phyloP scores from a whole-genome alignment of 2,888 invertebrate genomes.

The Dynastes grantii region DNA sequence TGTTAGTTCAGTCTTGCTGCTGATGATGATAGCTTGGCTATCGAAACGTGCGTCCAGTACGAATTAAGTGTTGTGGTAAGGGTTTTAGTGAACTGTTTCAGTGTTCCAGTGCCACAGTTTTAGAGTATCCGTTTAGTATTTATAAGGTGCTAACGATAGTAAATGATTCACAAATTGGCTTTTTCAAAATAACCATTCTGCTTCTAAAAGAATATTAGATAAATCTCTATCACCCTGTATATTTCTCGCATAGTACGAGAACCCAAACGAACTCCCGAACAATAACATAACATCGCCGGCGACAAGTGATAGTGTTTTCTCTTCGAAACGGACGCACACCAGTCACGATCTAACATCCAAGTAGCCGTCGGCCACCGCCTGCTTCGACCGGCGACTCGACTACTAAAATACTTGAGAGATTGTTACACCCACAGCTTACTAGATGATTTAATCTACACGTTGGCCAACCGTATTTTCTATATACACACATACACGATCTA shows the following conservation, averaged over 20 bases:
- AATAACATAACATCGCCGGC: slow-evolving; percentile 11
- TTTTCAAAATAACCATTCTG: too few species aligned
- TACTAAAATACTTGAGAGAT: slow-evolving; percentile 50
- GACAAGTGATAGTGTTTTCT: slow-evolving; percentile 56
- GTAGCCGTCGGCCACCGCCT: slow-evolving; percentile 58
- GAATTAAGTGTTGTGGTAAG: too few species aligned
- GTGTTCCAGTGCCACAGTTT: too few species aligned
- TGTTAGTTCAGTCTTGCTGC: too few species aligned
- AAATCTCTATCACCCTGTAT: too few species aligned
- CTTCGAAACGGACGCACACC: slow-evolving; percentile 48
- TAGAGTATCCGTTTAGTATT: too few species aligned
- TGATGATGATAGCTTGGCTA: too few species aligned
- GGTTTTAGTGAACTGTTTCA: too few species aligned
- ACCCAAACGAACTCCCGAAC: neutral
- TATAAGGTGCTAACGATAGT: too few species aligned
- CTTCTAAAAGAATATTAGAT: too few species aligned
- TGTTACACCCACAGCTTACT: slow-evolving; percentile 58
- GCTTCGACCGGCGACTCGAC: slow-evolving; percentile 48
- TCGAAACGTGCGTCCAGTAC: too few species aligned
- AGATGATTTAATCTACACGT: slow-evolving; percentile 61
- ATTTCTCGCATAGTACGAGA: neutral
- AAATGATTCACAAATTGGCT: too few species aligned
- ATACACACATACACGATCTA: neutral
- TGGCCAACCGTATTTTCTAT: slow-evolving; percentile 57
- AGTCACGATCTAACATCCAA: slow-evolving; percentile 56